Percentiles rank a stretch among this genome's conserved stretches.
phyloP scores from a whole-genome alignment of 2,113 vertebrate genomes.

The Sterna hirundo region DNA sequence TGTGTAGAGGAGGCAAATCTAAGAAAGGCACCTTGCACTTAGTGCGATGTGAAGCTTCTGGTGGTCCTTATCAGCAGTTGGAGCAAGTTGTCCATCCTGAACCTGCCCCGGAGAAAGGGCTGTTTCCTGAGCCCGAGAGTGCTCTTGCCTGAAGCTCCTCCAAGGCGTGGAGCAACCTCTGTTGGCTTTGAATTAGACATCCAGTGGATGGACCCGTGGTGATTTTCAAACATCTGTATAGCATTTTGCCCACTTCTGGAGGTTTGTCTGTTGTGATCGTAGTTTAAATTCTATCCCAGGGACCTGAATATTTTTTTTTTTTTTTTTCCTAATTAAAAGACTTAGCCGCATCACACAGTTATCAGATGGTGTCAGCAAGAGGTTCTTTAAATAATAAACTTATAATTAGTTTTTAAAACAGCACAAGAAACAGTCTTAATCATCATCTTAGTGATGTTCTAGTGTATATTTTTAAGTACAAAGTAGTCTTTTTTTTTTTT shows the following conservation, averaged over 20 bases:
- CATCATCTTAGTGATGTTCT: background rate
- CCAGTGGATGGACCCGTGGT: background rate
- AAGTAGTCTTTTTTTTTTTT: background rate
- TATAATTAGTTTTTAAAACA: background rate
- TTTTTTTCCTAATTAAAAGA: background rate
- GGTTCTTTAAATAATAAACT: background rate
- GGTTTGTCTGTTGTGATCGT: background rate
- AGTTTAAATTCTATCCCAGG: background rate
- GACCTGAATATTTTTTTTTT: background rate
- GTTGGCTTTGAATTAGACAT: background rate
- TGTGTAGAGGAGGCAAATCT: background rate
- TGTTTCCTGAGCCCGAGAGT: background rate
- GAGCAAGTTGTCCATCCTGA: background rate
- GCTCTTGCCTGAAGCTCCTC: background rate
- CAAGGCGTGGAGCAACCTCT: accelerated
- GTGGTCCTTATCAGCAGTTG: background rate
- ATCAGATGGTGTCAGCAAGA: background rate
- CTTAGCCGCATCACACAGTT: background rate
- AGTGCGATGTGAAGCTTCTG: background rate
- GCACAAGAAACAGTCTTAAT: background rate
- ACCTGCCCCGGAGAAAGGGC: background rate
- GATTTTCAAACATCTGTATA: background rate
- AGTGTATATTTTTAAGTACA: background rate
- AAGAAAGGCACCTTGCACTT: background rate
- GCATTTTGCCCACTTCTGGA: background rate